Conservation (phyloP, 1,140 invertebrate species). For the Hypothenemus hampei region DNA sequence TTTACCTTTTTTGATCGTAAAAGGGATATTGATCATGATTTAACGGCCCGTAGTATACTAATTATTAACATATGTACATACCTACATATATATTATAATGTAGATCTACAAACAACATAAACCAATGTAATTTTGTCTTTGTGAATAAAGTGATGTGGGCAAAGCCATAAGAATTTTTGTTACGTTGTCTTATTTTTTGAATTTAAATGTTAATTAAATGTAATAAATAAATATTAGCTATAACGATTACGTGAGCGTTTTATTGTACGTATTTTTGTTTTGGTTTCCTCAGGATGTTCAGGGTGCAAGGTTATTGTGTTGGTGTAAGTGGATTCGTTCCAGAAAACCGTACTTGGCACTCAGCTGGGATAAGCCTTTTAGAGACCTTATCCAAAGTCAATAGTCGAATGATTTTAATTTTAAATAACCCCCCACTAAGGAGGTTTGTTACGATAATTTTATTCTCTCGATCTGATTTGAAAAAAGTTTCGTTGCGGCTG, state of each 20-base stretch:
- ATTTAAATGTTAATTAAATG: conserved; percentile 10
- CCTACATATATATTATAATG: too few species aligned
- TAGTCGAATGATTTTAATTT: conserved; percentile 42
- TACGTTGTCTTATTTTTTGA: conserved; percentile 24
- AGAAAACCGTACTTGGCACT: conserved; percentile 39
- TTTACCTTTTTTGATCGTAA: too few species aligned
- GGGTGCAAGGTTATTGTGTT: conserved; percentile 11
- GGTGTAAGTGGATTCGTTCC: conserved; percentile 35
- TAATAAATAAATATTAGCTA: conserved; percentile 13
- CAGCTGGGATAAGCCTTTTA: conserved; percentile 34
- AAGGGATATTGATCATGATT: too few species aligned
- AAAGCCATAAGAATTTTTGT: conserved; percentile 26
- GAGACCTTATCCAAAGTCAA: conserved; percentile 39
- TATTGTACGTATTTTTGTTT: too few species aligned
- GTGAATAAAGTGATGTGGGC: conserved; percentile 29
- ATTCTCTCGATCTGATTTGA: too few species aligned
- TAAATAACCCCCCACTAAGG: conserved; percentile 36
- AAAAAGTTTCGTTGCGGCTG: too few species aligned
- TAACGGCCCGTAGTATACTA: too few species aligned
- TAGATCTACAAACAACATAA: too few species aligned
- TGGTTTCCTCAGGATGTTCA: too few species aligned
- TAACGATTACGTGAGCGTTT: too few species aligned
- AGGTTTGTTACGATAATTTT: conserved; percentile 31
- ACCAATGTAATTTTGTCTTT: conserved; percentile 20
- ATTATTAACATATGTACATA: conserved; percentile 24